Base-by-base conservation (phyloP, 1,140 invertebrate species). In the Hyposmocoma kahamanoa region DNA sequence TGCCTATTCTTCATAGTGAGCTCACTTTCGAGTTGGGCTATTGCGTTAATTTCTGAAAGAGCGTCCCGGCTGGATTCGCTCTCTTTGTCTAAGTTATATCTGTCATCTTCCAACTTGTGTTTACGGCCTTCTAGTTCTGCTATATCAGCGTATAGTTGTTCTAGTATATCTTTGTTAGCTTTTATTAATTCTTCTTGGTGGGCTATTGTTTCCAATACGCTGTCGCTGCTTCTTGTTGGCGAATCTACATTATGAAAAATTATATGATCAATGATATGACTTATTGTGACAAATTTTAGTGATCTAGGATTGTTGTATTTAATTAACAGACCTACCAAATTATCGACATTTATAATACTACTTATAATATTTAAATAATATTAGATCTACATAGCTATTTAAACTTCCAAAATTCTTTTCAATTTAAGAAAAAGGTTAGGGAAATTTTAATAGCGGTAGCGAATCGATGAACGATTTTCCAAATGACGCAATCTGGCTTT, bases 1-100 rank as follows among this genome's bases (percentile, higher is more conserved):
- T 93, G 91, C 57, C 87, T 88, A 73, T 92, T 92, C 70, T 91
- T 92, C 46, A 86, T 84, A 26, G 87, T 79, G 5, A 91, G 56
- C 41, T 86, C 72, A 50, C 89, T 87, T 52, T 88, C 82, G 15
- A 90, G 64, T 50, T 90, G 85, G 34, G 79, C 81, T 6, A 76
- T 60, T 6, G 67, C 59, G 53, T 82, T 75, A 36, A 86, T 65
- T 65, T 87, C 79, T 4, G 84, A 81, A 22, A 87, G 45, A 5
- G 71, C 68, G 54, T 87, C 80, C n/a, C 84, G 62, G 61, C 88
- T 87, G 4, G 87, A 89, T 50, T 84, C 81, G 50, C 83, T 88
- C n/a, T 84, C 80, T 55, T 47, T 65, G 43, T 65, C 70, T 17
- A 44, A 36, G 53, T 59, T 62, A 32, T 52, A 54, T 34, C 42